Evolutionary conservation across 1,140 invertebrate species (phyloP).

Genomic region (Delia radicum): DNA sequence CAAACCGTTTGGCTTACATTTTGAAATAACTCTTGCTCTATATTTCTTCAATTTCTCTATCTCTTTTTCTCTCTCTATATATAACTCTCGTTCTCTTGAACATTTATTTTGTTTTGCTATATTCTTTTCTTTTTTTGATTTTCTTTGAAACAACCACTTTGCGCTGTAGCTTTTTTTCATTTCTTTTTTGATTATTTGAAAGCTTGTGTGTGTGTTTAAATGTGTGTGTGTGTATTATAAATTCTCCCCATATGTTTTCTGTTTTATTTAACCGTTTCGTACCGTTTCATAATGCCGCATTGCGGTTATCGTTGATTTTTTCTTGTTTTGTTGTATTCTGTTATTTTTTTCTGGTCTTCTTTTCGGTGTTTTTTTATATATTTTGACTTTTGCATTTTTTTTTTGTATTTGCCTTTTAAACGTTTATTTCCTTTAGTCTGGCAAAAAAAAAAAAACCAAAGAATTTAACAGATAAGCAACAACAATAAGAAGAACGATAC

Average conservation of each 20-base stretch:
- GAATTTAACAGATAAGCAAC: neutral
- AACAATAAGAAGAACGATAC: neutral
- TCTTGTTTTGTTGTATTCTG: neutral
- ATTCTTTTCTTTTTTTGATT: neutral
- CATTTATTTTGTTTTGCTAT: no score
- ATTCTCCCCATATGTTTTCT: conserved; percentile 6
- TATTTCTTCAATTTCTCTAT: no score
- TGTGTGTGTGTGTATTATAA: neutral
- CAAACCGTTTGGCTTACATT: conserved; percentile 1
- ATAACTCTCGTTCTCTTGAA: neutral
- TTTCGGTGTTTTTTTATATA: neutral
- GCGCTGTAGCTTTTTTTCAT: neutral
- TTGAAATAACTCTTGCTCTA: neutral
- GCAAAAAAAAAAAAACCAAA: neutral
- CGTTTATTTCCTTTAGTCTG: neutral
- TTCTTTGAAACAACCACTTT: neutral
- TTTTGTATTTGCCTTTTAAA: neutral
- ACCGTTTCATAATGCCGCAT: conserved; percentile 46
- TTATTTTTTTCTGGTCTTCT: neutral
- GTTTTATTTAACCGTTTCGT: conserved; percentile 43
- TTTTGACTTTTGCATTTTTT: neutral
- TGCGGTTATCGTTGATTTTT: conserved; percentile 44
- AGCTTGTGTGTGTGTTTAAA: neutral
- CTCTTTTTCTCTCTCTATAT: no score
- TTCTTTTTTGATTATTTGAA: neutral